phyloP scores from a whole-genome alignment of 2,888 invertebrate species.

The Lymantria monacha region DNA sequence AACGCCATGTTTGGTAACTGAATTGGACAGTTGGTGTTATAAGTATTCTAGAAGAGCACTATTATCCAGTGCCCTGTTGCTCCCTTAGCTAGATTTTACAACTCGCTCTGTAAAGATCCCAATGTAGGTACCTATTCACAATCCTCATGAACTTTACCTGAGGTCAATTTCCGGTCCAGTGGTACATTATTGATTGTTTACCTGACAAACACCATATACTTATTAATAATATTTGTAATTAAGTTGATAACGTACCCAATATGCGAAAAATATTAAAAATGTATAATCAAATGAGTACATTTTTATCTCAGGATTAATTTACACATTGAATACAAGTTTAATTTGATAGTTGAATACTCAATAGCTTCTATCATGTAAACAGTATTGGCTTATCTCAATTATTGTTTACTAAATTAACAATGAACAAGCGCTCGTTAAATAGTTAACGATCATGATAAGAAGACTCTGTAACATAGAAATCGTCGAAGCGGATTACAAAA shows the following conservation, averaged over 20 bases:
- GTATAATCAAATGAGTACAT: constrained; percentile 26
- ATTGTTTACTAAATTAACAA: constrained; percentile 57
- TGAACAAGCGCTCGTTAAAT: constrained; percentile 67
- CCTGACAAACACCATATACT: too few species aligned
- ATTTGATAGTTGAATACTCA: constrained; percentile 54
- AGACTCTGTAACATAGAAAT: constrained; percentile 15
- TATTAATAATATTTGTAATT: not conserved
- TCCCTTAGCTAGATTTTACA: too few species aligned
- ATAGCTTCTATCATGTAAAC: constrained; percentile 36
- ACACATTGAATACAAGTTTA: constrained; percentile 31
- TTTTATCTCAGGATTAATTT: constrained; percentile 14
- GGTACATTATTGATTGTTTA: too few species aligned
- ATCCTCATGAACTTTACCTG: too few species aligned
- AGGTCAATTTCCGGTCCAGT: too few species aligned
- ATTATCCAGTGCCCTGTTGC: too few species aligned
- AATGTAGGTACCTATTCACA: too few species aligned
- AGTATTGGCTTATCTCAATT: constrained; percentile 35
- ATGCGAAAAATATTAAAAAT: constrained; percentile 21
- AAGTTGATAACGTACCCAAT: constrained; percentile 34
- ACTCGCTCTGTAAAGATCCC: too few species aligned
- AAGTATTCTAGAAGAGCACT: too few species aligned
- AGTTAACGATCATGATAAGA: constrained; percentile 34
- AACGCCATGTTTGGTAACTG: too few species aligned
- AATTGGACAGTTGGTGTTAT: too few species aligned
- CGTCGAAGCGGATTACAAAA: constrained; percentile 1